Conservation (phyloP, 2,888 invertebrate species). For the Tillus elongatus region DNA sequence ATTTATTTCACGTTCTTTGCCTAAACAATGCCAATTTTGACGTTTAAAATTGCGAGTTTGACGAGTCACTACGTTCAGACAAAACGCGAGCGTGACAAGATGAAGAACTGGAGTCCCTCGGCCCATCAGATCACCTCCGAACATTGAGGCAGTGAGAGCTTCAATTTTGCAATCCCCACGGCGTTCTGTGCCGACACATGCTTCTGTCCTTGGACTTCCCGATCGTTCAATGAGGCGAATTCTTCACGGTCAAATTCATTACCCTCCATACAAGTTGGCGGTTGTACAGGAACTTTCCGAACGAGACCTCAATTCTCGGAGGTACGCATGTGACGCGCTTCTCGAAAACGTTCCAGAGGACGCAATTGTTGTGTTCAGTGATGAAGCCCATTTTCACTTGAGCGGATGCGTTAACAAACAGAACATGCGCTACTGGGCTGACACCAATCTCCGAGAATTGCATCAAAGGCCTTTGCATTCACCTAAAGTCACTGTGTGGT, state of each 20-base stretch:
- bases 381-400: no score
- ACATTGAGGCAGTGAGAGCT: constrained; percentile 4
- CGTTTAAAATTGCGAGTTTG: no score
- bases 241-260: background rate
- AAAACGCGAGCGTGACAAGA: background rate
- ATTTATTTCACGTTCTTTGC: no score
- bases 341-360: no score
- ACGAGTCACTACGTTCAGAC: constrained; percentile 1
- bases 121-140: constrained; percentile 3
- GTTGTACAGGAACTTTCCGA: no score
- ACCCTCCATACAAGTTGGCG: constrained; percentile 1
- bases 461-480: no score
- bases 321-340: constrained; percentile 2
- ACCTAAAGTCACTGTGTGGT: no score
- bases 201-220: no score
- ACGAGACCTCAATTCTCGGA: constrained; percentile 4
- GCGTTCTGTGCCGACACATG: background rate
- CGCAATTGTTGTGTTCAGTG: background rate
- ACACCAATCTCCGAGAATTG: no score
- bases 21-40: no score
- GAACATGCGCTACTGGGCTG: no score
- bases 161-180: constrained; percentile 2
- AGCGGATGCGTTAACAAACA: no score
- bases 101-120: constrained; percentile 3
- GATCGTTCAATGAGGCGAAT: constrained; percentile 4